phyloP scores from a whole-genome alignment of 2,797 vertebrate species.

The Manis crassicaudata region DNA sequence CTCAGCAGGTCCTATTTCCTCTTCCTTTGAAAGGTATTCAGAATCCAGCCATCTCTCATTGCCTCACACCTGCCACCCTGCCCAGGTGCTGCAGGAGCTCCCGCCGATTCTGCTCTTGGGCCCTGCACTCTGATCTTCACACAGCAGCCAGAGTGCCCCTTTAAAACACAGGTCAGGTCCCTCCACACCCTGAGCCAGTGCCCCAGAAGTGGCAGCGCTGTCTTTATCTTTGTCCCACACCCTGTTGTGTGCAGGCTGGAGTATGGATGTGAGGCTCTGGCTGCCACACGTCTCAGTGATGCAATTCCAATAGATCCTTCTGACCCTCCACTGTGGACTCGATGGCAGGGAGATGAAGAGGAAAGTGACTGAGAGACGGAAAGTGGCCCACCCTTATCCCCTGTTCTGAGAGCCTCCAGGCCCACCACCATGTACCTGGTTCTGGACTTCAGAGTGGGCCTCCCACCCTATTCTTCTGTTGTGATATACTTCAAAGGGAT shows the following conservation, averaged over 20 bases:
- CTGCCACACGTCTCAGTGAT: slow-evolving; percentile 73
- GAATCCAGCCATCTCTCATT: rapidly evolving
- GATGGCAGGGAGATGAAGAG: slow-evolving; percentile 69
- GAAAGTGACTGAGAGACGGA: slow-evolving; percentile 67
- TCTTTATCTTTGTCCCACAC: rapidly evolving
- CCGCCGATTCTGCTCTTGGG: background rate
- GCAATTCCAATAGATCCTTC: slow-evolving; percentile 66
- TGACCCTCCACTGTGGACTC: slow-evolving; percentile 69
- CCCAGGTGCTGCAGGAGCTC: background rate
- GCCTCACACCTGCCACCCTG: background rate
- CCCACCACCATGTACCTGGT: rapidly evolving
- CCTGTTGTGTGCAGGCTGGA: background rate
- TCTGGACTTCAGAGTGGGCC: background rate
- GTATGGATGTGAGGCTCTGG: rapidly evolving
- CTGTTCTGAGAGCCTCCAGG: background rate
- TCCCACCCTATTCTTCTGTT: background rate
- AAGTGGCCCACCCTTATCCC: background rate
- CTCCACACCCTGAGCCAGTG: background rate
- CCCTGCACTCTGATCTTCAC: background rate
- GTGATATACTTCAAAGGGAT: background rate
- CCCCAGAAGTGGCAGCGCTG: rapidly evolving
- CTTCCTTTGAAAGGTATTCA: background rate
- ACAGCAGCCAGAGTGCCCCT: background rate
- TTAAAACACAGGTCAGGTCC: background rate
- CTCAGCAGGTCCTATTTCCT: background rate